Base-by-base conservation (phyloP, 2,888 invertebrate species). In the Cataglyphis albicans region DNA sequence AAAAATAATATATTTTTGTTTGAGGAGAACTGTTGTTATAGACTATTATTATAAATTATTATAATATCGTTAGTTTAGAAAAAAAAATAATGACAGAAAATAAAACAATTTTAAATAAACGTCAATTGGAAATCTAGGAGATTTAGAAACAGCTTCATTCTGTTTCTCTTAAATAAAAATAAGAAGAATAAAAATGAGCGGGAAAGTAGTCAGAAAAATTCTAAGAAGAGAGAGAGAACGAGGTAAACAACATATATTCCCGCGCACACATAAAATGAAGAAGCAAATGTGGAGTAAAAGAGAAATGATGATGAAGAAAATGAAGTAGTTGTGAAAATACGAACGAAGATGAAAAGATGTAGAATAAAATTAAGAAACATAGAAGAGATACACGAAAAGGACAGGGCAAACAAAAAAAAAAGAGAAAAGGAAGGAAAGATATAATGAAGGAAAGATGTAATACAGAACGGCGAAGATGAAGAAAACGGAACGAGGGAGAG, bases 241-340 rank as follows among this genome's bases (percentile, higher is more conserved):
- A 93, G 91, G 93, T 94, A 94, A 94, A 94, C 93, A 94, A 94
- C 94, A 94, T 93, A 94, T 93, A 93, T 93, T 90, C 92, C 57
- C 70, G 64, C 67, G 63, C 59, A 25, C 65, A 83, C 64, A 80
- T 68, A 12, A 52, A 67, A 29, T 44, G 35, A 75, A 18, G 12
- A 61, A 74, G 57, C 41, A 29, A 44, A 59, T 57, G 44, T 59
- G 68, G 48, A 38, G 68, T 55, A 65, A 32, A 29, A 44, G 61
- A 55, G 67, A 21, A 44, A n/a, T n/a, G 64, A 78, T 52, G 61
- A 48, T 59, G 15, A 48, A 41, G 74, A 18, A 44, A 57, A 59
- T 25, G 41, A 44, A 61, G n/a, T 12, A 25, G 18, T 15, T 0
- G 41, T 52, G 52, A 41, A 80, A 61, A 73, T 65, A 61, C 41